phyloP scores from a whole-genome alignment of 2,888 invertebrate genomes.

The Geophilus truncorum region DNA sequence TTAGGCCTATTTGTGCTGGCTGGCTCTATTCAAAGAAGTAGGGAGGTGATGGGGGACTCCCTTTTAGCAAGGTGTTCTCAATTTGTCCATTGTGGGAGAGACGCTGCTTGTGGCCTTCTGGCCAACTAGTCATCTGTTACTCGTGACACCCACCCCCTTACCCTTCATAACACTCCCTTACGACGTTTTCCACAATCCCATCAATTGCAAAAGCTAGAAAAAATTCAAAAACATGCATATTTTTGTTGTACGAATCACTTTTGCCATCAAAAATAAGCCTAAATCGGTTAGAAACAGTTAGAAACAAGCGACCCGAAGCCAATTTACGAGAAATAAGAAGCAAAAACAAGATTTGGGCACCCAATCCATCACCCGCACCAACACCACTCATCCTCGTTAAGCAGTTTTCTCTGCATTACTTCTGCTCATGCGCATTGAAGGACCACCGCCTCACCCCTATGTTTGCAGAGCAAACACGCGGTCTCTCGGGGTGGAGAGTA shows the following conservation, averaged over 20 bases:
- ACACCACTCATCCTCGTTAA: background rate
- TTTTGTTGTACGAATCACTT: background rate
- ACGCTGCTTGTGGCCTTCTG: constrained; percentile 20
- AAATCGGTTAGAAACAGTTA: too few relatives aligned
- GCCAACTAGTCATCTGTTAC: constrained; percentile 20
- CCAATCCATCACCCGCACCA: background rate
- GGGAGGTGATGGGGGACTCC: constrained; percentile 4
- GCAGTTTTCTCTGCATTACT: background rate
- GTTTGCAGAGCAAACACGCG: constrained; percentile 8
- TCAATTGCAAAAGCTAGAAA: too few relatives aligned
- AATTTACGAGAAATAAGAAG: too few relatives aligned
- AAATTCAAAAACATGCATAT: background rate
- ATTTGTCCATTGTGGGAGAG: constrained; percentile 20
- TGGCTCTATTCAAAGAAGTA: constrained; percentile 11
- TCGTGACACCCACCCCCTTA: background rate
- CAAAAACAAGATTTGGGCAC: background rate
- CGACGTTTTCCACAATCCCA: background rate
- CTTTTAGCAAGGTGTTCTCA: constrained; percentile 20
- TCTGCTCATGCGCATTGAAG: background rate
- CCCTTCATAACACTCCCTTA: background rate
- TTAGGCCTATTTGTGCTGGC: constrained; percentile 15
- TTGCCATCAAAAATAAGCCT: background rate
- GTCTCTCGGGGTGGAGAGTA: constrained; percentile 8
- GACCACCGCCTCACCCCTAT: constrained; percentile 2
- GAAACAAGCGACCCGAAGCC: too few relatives aligned